phyloP scores from a whole-genome alignment of 2,113 vertebrate species.

The Forbesichthys papilliferus region DNA sequence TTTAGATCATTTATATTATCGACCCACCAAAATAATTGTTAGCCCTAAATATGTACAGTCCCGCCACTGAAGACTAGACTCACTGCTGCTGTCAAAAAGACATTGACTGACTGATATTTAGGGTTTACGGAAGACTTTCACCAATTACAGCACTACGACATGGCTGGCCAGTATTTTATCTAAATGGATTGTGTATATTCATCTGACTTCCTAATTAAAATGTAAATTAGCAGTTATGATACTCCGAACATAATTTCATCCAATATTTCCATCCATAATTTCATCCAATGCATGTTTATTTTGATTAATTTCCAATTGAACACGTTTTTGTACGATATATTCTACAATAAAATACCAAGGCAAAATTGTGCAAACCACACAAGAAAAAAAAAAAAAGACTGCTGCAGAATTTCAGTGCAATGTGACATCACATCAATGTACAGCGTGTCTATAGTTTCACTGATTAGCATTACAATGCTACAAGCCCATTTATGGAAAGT shows the following conservation, averaged over 20 bases:
- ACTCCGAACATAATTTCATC: not conserved
- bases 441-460: constrained; percentile 6
- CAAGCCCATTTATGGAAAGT: constrained; percentile 16
- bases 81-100: no score
- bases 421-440: constrained; percentile 29
- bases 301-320: constrained; percentile 35
- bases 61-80: no score
- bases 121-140: no score
- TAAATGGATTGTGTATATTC: constrained; percentile 12
- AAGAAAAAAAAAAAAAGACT: constrained; percentile 56
- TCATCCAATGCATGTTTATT: constrained; percentile 45
- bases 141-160: no score
- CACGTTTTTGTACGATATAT: constrained; percentile 5
- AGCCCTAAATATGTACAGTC: no score
- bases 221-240: constrained; percentile 6
- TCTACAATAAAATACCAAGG: constrained; percentile 47
- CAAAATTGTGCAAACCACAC: constrained; percentile 66
- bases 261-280: not conserved
- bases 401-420: constrained; percentile 57
- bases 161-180: constrained; percentile 9
- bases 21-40: no score
- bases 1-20: no score
- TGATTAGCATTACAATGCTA: constrained; percentile 29
- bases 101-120: no score
- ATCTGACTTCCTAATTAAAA: not conserved